Evolutionary conservation across 2,113 vertebrate species (phyloP).

Genomic region (Chloebia gouldiae): DNA sequence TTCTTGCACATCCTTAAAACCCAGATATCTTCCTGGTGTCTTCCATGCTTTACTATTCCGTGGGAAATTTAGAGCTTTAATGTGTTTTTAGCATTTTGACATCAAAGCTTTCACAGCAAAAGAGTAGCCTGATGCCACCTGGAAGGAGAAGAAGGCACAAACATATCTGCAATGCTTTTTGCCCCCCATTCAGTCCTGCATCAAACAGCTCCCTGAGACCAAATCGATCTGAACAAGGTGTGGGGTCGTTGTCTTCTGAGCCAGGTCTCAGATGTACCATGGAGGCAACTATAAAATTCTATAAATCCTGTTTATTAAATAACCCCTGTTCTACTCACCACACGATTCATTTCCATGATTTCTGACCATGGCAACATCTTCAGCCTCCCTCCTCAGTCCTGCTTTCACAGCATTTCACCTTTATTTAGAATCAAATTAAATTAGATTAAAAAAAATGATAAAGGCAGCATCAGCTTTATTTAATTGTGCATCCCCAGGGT

Average conservation of each 20-base stretch:
- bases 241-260: not conserved
- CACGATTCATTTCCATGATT: not conserved
- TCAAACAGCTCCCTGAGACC: not conserved
- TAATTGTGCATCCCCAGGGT: not conserved
- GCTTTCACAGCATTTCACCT: not conserved
- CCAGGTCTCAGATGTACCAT: not conserved
- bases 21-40: not conserved
- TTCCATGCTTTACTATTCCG: not conserved
- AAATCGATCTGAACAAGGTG: rapidly evolving
- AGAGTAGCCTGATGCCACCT: not conserved
- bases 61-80: not conserved
- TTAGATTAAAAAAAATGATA: no score
- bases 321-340: not conserved
- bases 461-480: not conserved
- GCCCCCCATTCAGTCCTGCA: not conserved
- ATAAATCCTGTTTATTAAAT: not conserved
- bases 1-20: not conserved
- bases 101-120: not conserved
- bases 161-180: not conserved
- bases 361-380: not conserved
- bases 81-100: not conserved
- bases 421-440: constrained; percentile 9
- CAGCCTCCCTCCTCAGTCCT: not conserved
- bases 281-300: not conserved
- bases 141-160: not conserved